phyloP scores from a whole-genome alignment of 2,797 vertebrate genomes.

The Urophycis tenuis region DNA sequence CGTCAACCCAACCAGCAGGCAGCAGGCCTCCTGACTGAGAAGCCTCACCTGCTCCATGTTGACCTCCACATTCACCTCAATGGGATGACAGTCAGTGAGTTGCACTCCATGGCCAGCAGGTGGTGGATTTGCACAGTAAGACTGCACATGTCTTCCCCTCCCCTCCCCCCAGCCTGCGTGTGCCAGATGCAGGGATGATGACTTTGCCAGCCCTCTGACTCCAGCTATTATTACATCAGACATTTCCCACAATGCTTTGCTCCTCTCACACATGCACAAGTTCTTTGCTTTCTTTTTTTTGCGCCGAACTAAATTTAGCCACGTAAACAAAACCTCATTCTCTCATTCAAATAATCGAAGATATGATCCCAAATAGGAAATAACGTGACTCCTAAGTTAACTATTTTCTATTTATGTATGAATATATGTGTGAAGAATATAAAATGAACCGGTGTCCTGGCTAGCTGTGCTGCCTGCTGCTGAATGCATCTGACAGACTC shows the following conservation, averaged over 20 bases:
- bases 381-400: neutral
- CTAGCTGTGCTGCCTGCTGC: neutral
- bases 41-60: neutral
- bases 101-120: slow-evolving; percentile 3
- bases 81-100: neutral
- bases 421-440: neutral
- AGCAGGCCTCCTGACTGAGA: too few relatives aligned
- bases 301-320: neutral
- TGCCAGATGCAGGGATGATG: slow-evolving; percentile 59
- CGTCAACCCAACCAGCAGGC: too few relatives aligned
- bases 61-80: neutral
- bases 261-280: slow-evolving; percentile 24
- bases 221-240: slow-evolving; percentile 56
- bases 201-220: slow-evolving; percentile 36
- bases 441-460: neutral
- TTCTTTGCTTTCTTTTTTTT: neutral
- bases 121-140: neutral
- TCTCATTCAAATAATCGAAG: neutral
- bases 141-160: neutral
- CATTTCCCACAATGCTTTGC: slow-evolving; percentile 57
- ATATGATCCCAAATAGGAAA: neutral
- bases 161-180: slow-evolving; percentile 42
- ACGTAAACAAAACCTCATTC: neutral
- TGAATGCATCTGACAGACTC: neutral
- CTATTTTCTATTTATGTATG: neutral